Evolutionary conservation across 2,888 invertebrate genomes (phyloP).

Genomic region (Mythimna vitellina): DNA sequence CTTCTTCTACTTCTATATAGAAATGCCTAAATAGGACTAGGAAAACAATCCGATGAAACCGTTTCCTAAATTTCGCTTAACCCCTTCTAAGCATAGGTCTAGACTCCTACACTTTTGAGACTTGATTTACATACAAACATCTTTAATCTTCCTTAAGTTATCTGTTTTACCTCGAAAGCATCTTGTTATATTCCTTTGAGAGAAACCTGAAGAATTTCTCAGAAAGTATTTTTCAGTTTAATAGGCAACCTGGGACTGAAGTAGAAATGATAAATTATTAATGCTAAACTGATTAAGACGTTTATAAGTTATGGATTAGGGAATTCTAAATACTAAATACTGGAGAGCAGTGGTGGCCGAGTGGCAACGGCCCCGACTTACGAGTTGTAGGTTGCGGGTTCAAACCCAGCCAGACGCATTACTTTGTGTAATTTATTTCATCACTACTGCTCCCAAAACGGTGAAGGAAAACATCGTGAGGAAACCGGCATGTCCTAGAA

Average conservation of each 20-base stretch:
- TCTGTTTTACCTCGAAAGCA: slow-evolving; percentile 57
- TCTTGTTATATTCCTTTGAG: slow-evolving; percentile 58
- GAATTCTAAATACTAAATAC: slow-evolving; percentile 13
- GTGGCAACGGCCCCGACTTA: too few species aligned
- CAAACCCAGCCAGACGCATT: too few species aligned
- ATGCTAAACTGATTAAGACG: slow-evolving; percentile 31
- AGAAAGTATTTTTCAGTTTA: slow-evolving; percentile 41
- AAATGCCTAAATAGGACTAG: slow-evolving; percentile 59
- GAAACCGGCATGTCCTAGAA: too few species aligned
- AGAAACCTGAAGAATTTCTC: slow-evolving; percentile 34
- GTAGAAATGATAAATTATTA: slow-evolving; percentile 43
- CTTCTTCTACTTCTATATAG: slow-evolving; percentile 72
- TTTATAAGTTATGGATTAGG: slow-evolving; percentile 16
- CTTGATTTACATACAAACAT: slow-evolving; percentile 48
- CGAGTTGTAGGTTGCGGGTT: too few species aligned
- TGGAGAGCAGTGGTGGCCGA: too few species aligned
- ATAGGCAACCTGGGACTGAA: slow-evolving; percentile 41
- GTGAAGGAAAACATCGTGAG: too few species aligned
- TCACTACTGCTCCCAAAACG: too few species aligned
- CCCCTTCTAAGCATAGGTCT: slow-evolving; percentile 65
- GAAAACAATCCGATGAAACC: slow-evolving; percentile 40
- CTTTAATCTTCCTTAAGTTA: slow-evolving; percentile 54
- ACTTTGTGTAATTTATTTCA: too few species aligned
- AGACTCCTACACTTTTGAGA: slow-evolving; percentile 54
- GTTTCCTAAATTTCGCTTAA: slow-evolving; percentile 65